phyloP scores from a whole-genome alignment of 2,888 invertebrate genomes.

The Automeris io region DNA sequence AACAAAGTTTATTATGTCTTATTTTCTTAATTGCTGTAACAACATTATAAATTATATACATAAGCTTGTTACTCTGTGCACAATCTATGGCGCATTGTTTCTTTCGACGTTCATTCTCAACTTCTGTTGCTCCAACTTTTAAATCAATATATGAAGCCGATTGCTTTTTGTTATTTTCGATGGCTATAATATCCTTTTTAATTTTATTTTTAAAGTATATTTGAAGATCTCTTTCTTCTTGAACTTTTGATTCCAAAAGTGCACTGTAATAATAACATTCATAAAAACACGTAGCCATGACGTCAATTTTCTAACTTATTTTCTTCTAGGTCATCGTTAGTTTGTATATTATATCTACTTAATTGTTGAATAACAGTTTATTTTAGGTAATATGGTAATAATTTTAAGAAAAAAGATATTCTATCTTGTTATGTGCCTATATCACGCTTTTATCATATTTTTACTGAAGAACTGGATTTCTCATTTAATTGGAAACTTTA shows the following conservation, averaged over 20 bases:
- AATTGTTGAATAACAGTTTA: no score
- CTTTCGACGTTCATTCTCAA: conserved; percentile 9
- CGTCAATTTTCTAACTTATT: no score
- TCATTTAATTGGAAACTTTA: neutral
- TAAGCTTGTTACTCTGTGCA: conserved; percentile 31
- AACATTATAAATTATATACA: conserved; percentile 26
- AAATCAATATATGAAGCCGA: conserved; percentile 20
- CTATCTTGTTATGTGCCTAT: no score
- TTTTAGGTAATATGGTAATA: no score
- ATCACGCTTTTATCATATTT: no score
- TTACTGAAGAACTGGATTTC: no score
- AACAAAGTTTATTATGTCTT: conserved; percentile 17
- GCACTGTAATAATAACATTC: conserved; percentile 37
- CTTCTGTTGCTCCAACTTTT: conserved; percentile 22
- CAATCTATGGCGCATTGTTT: conserved; percentile 23
- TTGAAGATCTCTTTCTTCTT: conserved; percentile 45
- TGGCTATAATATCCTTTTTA: conserved; percentile 20
- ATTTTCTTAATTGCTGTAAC: conserved; percentile 17
- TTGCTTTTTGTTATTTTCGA: conserved; percentile 12
- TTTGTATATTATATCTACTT: no score
- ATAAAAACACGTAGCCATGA: no score
- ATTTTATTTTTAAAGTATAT: conserved; percentile 35
- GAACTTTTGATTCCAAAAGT: conserved; percentile 36
- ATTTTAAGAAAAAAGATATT: no score
- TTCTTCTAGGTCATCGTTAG: no score